phyloP scores from a whole-genome alignment of 2,888 invertebrate genomes.

The Cheilosia vernalis region DNA sequence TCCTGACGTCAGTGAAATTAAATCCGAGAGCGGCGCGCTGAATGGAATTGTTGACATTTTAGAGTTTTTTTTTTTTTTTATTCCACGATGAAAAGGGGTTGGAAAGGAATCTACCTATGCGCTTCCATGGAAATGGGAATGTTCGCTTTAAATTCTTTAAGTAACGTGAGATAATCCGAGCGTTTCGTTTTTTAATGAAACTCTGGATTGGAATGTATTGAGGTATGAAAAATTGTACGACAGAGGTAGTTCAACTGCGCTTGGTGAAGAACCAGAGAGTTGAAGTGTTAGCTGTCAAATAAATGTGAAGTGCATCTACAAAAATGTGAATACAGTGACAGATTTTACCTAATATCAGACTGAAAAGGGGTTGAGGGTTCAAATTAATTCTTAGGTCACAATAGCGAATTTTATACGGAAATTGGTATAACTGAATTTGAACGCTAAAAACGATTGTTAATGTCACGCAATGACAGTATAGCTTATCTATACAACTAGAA shows the following conservation, averaged over 20 bases:
- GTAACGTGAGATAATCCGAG: constrained; percentile 67
- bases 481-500: too few species aligned
- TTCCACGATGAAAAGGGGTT: constrained; percentile 53
- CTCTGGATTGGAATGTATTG: background rate
- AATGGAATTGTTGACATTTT: constrained; percentile 72
- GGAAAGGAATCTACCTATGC: constrained; percentile 51
- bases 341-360: too few species aligned
- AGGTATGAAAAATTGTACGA: background rate
- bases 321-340: too few species aligned
- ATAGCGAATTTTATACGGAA: too few species aligned
- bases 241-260: background rate
- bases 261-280: too few species aligned
- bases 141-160: constrained; percentile 65
- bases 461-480: too few species aligned
- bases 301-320: too few species aligned
- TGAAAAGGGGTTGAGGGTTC: too few species aligned
- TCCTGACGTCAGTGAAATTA: constrained; percentile 69
- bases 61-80: constrained; percentile 20
- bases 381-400: too few species aligned
- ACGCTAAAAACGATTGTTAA: too few species aligned
- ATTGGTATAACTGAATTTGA: too few species aligned
- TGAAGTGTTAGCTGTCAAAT: too few species aligned
- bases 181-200: constrained; percentile 21
- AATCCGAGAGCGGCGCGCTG: constrained; percentile 52
- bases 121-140: constrained; percentile 57